Base-by-base conservation (phyloP, 2,888 invertebrate genomes). In the Apodemia zela region DNA sequence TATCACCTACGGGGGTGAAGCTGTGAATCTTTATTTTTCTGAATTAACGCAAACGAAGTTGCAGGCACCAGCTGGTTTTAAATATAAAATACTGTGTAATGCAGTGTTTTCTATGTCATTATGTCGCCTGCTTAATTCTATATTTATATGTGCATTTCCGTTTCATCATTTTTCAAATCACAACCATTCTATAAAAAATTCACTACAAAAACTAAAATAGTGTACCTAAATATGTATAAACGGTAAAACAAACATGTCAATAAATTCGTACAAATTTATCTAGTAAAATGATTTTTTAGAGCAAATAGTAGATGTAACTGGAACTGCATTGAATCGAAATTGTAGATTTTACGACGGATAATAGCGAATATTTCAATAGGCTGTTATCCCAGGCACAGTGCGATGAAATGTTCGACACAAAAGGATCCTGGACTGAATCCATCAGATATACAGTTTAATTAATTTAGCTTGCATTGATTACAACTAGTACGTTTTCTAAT, bases 291-390 rank as follows among this genome's bases (percentile, higher is more conserved):
- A 29, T 10, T 10, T 33, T 33, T 8, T 42, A 15, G 15, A 42
- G 42, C 42, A 42, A 42, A 42, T 42, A 42, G 42, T 5, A 15
- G 42, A 42, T 42, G 15, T 42, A 42, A 21, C 21, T 13, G 54
- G 25, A 54, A 25, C 18, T 54, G 54, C 21, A 21, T 25, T 54
- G 54, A 21, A 21, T 54, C 54, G 54, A 54, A 54, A 54, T 15
- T 54, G 54, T 54, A 54, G 54, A 54, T 54, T 54, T 54, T 54
- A 54, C 25, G 18, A 10, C 13, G 15, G 54, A 54, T 54, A 54
- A 54, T 25, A 51, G 18, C 10, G 11, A 18, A 21, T 8, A 54
- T 54, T 54, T 54, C 54, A 54, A 54, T 54, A 13, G 51, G 4
- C 18, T 51, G 51, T 51, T 51, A 51, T 18, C 18, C 51, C 21